Percentiles rank a stretch among this genome's conserved stretches.
Conservation (phyloP, 1,140 invertebrate genomes). For the Agrilus planipennis region DNA sequence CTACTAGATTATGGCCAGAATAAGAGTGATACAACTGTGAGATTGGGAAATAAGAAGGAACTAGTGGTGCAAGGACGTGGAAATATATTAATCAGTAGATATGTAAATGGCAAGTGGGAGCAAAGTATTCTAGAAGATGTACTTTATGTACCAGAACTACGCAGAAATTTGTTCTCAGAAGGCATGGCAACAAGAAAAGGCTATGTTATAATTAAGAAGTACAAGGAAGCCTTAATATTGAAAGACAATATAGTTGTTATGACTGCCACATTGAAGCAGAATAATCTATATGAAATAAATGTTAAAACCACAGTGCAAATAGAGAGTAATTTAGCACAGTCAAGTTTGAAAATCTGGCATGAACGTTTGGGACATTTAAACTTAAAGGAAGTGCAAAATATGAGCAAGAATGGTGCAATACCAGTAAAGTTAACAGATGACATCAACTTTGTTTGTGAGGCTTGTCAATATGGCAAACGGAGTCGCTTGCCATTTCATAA, state of each 20-base stretch:
- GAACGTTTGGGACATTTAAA: conserved; percentile 33
- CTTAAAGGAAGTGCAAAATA: conserved; percentile 25
- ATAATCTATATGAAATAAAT: conserved; percentile 6
- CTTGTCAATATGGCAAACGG: conserved; percentile 32
- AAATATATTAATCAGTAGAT: conserved; percentile 1
- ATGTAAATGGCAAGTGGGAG: conserved; percentile 5
- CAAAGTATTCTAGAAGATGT: conserved; percentile 6
- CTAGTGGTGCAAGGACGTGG: background rate
- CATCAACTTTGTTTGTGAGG: conserved; percentile 24
- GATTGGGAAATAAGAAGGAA: background rate
- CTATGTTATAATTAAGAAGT: conserved; percentile 6
- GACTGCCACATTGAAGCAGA: too few species aligned
- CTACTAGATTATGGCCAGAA: conserved; percentile 1
- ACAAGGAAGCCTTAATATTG: conserved; percentile 4
- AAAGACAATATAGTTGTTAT: too few species aligned
- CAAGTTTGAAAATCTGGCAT: conserved; percentile 29
- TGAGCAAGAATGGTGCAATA: conserved; percentile 23
- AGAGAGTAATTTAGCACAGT: too few species aligned
- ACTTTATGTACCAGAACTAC: conserved; percentile 6
- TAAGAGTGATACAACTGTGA: background rate
- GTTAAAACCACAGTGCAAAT: background rate
- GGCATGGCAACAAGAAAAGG: conserved; percentile 1
- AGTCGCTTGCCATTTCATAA: conserved; percentile 25
- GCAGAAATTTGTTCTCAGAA: conserved; percentile 10
- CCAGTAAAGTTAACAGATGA: too few species aligned